phyloP scores from a whole-genome alignment of 1,140 invertebrate species.

The Cryptotermes secundus region DNA sequence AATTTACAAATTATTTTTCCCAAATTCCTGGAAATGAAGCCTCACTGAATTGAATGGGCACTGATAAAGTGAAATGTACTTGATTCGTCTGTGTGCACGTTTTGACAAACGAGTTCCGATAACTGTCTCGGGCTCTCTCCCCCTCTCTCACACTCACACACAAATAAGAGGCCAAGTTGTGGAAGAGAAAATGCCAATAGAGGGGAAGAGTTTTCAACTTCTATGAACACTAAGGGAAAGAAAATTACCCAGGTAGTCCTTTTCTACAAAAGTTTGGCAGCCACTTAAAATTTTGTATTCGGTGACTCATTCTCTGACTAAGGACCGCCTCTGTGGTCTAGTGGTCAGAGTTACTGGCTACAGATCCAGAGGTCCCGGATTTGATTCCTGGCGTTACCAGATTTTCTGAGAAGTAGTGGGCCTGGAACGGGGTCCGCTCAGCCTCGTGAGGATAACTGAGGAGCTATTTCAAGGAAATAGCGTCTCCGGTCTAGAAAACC shows the following conservation, averaged over 20 bases:
- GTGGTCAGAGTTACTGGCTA: too few relatives aligned
- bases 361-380: too few relatives aligned
- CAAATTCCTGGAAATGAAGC: background rate
- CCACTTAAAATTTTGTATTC: background rate
- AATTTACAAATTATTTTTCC: background rate
- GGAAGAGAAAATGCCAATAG: background rate
- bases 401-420: too few relatives aligned
- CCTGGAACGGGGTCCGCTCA: too few relatives aligned
- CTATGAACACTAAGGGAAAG: background rate
- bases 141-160: background rate
- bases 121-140: too few relatives aligned
- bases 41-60: background rate
- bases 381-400: too few relatives aligned
- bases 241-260: background rate
- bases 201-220: background rate
- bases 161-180: background rate
- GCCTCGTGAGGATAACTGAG: too few relatives aligned
- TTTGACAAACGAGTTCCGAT: too few relatives aligned
- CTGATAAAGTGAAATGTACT: background rate
- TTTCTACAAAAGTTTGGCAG: background rate
- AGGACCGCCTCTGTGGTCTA: too few relatives aligned
- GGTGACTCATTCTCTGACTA: background rate
- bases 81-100: too few relatives aligned
- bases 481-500: too few relatives aligned
- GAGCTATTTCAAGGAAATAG: too few relatives aligned